These are phyloP conservation scores for Drosophila albomicans DNA, from an alignment of 1,140 invertebrate genomes.

Conservation along the genomic window DNA sequence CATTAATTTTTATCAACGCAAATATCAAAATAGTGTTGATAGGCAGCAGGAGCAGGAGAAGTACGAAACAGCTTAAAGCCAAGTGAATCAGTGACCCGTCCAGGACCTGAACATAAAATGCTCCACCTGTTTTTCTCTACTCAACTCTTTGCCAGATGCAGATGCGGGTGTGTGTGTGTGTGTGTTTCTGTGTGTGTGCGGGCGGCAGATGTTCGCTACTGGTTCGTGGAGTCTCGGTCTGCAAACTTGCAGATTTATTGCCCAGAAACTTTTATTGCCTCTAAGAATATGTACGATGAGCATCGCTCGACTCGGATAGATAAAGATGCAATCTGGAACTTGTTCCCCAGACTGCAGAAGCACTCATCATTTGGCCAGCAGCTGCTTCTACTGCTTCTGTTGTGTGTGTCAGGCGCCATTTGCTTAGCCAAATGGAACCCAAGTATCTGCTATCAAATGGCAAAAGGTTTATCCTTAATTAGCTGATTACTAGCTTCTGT, in stretches of 20 bases:
- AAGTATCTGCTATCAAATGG: slow-evolving; percentile 23
- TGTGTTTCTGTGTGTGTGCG: slow-evolving; percentile 44
- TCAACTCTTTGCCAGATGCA: slow-evolving; percentile 64
- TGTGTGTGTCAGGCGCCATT: slow-evolving; percentile 23
- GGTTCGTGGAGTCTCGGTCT: slow-evolving; percentile 57
- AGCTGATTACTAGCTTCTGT: slow-evolving; percentile 16
- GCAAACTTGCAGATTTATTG: slow-evolving; percentile 83
- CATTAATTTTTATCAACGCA: slow-evolving; percentile 72
- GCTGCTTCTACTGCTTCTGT: slow-evolving; percentile 19
- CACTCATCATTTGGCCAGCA: slow-evolving; percentile 64
- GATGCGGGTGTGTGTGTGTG: too few species aligned
- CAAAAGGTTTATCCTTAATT: slow-evolving; percentile 31
- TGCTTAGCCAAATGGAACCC: slow-evolving; percentile 40
- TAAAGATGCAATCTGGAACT: slow-evolving; percentile 80
- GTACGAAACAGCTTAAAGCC: slow-evolving; percentile 21
- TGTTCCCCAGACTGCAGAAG: slow-evolving; percentile 52
- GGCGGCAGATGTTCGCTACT: slow-evolving; percentile 62
- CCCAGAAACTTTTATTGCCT: slow-evolving; percentile 81
- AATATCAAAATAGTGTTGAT: slow-evolving; percentile 69
- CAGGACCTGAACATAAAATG: slow-evolving; percentile 68
- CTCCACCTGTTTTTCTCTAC: slow-evolving; percentile 60
- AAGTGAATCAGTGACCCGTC: slow-evolving; percentile 77
- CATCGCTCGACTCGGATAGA: slow-evolving; percentile 41
- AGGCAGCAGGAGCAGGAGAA: slow-evolving; percentile 11
- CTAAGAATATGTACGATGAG: slow-evolving; percentile 72